Percentiles rank a stretch among this genome's conserved stretches.
phyloP scores from a whole-genome alignment of 2,888 invertebrate species.

The Eudasyphora cyanicolor region DNA sequence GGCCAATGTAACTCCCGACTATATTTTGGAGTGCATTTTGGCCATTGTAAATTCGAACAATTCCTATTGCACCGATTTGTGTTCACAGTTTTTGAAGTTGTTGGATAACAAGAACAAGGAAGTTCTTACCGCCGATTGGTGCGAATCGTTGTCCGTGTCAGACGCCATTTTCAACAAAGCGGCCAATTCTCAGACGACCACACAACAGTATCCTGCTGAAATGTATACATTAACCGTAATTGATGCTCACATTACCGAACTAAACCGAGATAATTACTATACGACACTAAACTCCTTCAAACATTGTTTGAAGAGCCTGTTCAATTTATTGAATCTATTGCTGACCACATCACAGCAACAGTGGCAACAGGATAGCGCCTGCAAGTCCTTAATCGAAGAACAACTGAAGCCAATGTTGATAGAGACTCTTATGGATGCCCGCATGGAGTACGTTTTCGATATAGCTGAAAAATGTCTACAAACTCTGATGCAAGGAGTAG shows the following conservation, averaged over 20 bases:
- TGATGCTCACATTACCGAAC: conserved; percentile 78
- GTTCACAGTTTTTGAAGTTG: conserved; percentile 76
- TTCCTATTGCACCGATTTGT: conserved; percentile 76
- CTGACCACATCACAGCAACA: conserved; percentile 70
- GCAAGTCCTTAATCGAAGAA: conserved; percentile 69
- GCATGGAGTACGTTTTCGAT: conserved; percentile 86
- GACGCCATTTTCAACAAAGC: conserved; percentile 73
- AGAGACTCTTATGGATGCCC: conserved; percentile 88
- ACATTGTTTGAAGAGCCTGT: conserved; percentile 77
- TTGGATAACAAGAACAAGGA: conserved; percentile 79
- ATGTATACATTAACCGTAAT: conserved; percentile 78
- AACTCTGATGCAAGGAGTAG: conserved; percentile 75
- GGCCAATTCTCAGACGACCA: conserved; percentile 71
- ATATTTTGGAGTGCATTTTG: conserved; percentile 76
- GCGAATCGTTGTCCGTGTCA: conserved; percentile 75
- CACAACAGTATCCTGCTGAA: conserved; percentile 77
- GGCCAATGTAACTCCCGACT: conserved; percentile 71
- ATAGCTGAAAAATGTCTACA: conserved; percentile 84
- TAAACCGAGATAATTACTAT: conserved; percentile 76
- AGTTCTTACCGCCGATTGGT: conserved; percentile 78
- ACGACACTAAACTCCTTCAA: conserved; percentile 77
- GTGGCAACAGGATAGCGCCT: conserved; percentile 35
- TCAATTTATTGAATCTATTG: conserved; percentile 76
- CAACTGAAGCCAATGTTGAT: conserved; percentile 75
- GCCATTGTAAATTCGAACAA: conserved; percentile 78